Percentiles rank a stretch among this genome's conserved stretches.
Evolutionary conservation across 1,140 invertebrate genomes (phyloP).

Genomic region (Diprion similis): DNA sequence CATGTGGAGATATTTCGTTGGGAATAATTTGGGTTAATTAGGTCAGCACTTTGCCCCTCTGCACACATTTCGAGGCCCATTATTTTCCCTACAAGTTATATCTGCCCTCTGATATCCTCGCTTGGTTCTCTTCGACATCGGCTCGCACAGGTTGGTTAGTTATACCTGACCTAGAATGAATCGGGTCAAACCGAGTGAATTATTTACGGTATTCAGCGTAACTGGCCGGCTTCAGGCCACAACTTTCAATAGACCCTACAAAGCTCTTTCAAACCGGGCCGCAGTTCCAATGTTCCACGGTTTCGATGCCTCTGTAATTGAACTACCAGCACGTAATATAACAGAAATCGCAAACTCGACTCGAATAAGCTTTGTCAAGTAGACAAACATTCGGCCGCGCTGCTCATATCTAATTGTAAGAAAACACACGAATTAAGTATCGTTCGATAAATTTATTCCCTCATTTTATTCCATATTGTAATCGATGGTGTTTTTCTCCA

Average conservation of each 20-base stretch:
- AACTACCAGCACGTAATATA: no score
- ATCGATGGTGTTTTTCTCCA: no score
- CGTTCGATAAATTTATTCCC: no score
- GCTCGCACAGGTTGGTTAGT: background rate
- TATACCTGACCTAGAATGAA: background rate
- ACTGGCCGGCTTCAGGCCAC: background rate
- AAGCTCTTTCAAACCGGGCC: background rate
- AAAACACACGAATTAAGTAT: no score
- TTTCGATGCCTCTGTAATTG: no score
- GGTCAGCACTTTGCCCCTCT: background rate
- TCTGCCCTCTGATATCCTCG: no score
- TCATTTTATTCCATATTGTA: no score
- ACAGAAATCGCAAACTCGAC: no score
- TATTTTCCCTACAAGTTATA: no score
- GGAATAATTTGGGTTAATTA: background rate
- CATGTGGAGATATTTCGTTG: background rate
- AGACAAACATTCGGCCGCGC: background rate
- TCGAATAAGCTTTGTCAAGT: background rate
- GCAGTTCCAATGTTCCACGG: background rate
- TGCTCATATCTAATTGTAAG: no score
- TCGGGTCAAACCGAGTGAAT: background rate
- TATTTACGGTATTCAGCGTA: background rate
- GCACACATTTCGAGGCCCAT: no score
- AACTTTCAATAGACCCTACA: slow-evolving; percentile 3
- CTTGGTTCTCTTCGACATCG: background rate